Evolutionary conservation across 2,113 vertebrate genomes (phyloP), one percentile per base, ranked within the genome.

Genomic region (Lepidothrix coronata): DNA sequence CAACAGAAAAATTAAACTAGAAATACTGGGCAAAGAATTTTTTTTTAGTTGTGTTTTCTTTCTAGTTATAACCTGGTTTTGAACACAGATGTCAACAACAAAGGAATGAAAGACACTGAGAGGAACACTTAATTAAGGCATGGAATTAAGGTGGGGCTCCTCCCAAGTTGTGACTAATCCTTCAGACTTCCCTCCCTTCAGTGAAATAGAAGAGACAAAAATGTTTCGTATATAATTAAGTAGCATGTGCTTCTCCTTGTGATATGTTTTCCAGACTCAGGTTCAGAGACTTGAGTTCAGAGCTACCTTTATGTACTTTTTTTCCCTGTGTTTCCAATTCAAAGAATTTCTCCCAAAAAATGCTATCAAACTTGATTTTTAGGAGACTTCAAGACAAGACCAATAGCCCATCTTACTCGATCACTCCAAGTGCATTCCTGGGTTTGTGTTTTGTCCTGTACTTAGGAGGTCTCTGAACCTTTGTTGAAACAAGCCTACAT

Each of bases 401-500:
- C 39, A 66, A 41, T 54, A 94, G 65, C 52, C 81, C 66, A 79
- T 28, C 35, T 68, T 65, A 65, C n/a, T 90, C 13, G 2, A 66
- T 71, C 72, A 43, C 54, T 71, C 23, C 48, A 72, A 89, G 52
- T 6, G 27, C 83, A 75, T 91, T 91, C 89, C n/a, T 88, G 70
- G 76, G n/a, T 52, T 92, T 51, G 21, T 74, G 80, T 81, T 97
- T 94, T 78, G 92, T 86, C 91, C 86, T 84, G 79, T 59, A 91
- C 89, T 77, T n/a, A 78, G 79, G 59, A 90, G 83, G 76, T 92
- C 92, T 95, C 90, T 92, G 83, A 97, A 97, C 80, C 57, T 92
- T 86, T 92, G 86, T 84, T 86, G 86, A 81, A 96, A 91, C 43
- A 92, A 91, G 67, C 27, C 59, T 62, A 63, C 62, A 37, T 0